Evolutionary conservation across 1,140 invertebrate species (phyloP).

Genomic region (Drosophila melanogaster): Release_6_plus_ISO1_MT NT_033777.3:24782501-24783000

Average conservation of each 20-base stretch:
- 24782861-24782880: constrained; percentile 64
- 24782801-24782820: constrained; percentile 84
- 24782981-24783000: constrained; percentile 30
- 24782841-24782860: constrained; percentile 43
- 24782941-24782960: constrained; percentile 47
- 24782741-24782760: constrained; percentile 69
- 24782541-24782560: background rate
- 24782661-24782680: constrained; percentile 44
- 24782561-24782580: background rate
- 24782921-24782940: constrained; percentile 61
- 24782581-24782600: constrained; percentile 29
- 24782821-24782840: constrained; percentile 61
- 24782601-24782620: constrained; percentile 15
- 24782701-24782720: constrained; percentile 53
- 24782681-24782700: constrained; percentile 55
- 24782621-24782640: background rate
- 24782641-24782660: constrained; percentile 8
- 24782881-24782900: constrained; percentile 58
- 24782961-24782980: constrained; percentile 43
- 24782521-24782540: constrained; percentile 4
- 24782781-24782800: constrained; percentile 79
- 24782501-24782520: background rate
- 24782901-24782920: constrained; percentile 61
- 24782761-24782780: constrained; percentile 71
- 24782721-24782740: constrained; percentile 66